These are phyloP conservation scores for Avahi laniger DNA, from an alignment of 2,797 vertebrate species.

Conservation along the genomic window DNA sequence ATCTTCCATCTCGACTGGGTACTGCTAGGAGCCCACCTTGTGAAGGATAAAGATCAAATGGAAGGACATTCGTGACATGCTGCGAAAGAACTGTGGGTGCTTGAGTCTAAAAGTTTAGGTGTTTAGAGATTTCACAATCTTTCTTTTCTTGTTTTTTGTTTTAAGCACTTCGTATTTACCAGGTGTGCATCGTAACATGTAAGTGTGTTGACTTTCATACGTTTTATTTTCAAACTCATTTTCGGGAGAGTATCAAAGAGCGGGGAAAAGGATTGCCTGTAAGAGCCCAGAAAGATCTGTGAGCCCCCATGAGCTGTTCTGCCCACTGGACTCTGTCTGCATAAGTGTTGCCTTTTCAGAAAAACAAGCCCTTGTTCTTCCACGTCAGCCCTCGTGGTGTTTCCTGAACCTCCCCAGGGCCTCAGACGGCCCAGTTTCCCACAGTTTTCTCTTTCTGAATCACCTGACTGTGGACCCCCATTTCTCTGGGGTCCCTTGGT, in stretches of 20 bases:
- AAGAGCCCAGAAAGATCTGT: background rate
- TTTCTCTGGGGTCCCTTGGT: background rate
- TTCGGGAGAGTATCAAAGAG: background rate
- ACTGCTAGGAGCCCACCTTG: rapidly evolving
- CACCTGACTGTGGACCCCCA: background rate
- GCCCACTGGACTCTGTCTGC: background rate
- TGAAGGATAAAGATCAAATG: background rate
- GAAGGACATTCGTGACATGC: background rate
- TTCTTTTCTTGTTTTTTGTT: background rate
- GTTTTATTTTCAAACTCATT: background rate
- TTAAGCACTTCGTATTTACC: background rate
- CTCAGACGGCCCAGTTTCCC: rapidly evolving
- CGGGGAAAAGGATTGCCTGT: background rate
- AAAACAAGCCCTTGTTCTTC: background rate
- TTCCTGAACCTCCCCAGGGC: background rate
- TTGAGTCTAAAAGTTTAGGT: background rate
- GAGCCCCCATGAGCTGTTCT: rapidly evolving
- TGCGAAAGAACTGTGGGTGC: rapidly evolving
- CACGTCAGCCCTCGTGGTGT: background rate
- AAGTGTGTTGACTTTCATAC: background rate
- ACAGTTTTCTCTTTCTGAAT: background rate
- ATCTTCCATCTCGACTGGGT: background rate
- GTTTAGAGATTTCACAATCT: background rate
- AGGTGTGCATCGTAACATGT: background rate
- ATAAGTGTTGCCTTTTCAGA: background rate